Percentiles rank a stretch among this genome's conserved stretches.
Evolutionary conservation across 2,888 invertebrate species (phyloP).

Genomic region (Oligia latruncula): DNA sequence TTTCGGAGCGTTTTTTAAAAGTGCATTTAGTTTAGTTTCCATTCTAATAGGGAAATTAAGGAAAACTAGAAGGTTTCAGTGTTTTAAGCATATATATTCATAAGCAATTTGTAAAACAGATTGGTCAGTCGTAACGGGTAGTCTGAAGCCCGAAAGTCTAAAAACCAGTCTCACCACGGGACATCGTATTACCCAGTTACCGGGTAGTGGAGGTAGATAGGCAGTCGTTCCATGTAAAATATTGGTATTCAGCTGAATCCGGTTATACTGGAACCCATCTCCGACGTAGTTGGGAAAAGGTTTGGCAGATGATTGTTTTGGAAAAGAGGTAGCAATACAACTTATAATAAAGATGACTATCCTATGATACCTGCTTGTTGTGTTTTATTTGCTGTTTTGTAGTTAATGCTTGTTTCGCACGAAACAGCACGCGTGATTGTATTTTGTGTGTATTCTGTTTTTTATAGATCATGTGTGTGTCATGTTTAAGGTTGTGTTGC

Average conservation of each 20-base stretch:
- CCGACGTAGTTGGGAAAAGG: background rate
- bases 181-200: background rate
- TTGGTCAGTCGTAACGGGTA: background rate
- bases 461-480: conserved; percentile 27
- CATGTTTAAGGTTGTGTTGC: conserved; percentile 18
- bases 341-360: conserved; percentile 21
- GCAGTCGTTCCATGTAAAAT: background rate
- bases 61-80: background rate
- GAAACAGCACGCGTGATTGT: conserved; percentile 22
- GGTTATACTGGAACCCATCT: no score
- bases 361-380: conserved; percentile 29
- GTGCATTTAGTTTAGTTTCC: background rate
- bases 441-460: conserved; percentile 10
- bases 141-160: no score
- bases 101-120: background rate
- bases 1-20: conserved; percentile 2
- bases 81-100: background rate
- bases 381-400: conserved; percentile 38
- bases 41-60: background rate
- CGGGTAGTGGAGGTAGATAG: background rate
- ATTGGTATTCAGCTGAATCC: background rate
- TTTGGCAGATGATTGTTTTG: background rate
- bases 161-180: background rate
- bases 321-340: conserved; percentile 15
- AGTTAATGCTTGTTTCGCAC: conserved; percentile 39